phyloP scores from a whole-genome alignment of 1,140 invertebrate species.

The Apis cerana region DNA sequence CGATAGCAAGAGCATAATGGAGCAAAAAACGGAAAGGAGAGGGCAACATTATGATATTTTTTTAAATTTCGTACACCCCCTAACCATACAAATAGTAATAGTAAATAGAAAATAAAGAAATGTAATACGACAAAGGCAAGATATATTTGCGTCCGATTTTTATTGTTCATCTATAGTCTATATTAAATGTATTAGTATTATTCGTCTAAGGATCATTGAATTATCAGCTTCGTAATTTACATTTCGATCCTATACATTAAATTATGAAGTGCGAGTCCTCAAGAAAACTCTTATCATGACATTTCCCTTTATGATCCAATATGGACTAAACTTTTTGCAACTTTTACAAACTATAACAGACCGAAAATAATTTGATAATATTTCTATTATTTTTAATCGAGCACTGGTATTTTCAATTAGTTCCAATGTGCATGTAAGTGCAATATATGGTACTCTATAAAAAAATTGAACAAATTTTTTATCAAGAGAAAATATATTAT shows the following conservation, averaged over 20 bases:
- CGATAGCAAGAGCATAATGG: conserved; percentile 26
- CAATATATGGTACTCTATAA: conserved; percentile 94
- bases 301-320: conserved; percentile 41
- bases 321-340: conserved; percentile 29
- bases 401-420: conserved; percentile 94
- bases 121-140: conserved; percentile 37
- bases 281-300: conserved; percentile 53
- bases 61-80: not conserved
- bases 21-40: conserved; percentile 7
- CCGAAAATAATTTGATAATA: conserved; percentile 95
- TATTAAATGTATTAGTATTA: conserved; percentile 50
- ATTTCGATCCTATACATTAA: conserved; percentile 60
- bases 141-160: conserved; percentile 39
- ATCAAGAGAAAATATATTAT: not conserved
- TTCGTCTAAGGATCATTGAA: conserved; percentile 48
- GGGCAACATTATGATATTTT: conserved; percentile 28
- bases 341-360: conserved; percentile 90
- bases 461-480: conserved; percentile 58
- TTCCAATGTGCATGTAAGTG: conserved; percentile 94
- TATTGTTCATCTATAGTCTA: conserved; percentile 53
- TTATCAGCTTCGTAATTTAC: conserved; percentile 56
- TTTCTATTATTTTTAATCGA: conserved; percentile 96
- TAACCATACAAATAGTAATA: conserved; percentile 16
- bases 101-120: conserved; percentile 45
- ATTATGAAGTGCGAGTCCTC: conserved; percentile 33